phyloP scores from a whole-genome alignment of 1,140 invertebrate species.

The Lucilia cuprina region DNA sequence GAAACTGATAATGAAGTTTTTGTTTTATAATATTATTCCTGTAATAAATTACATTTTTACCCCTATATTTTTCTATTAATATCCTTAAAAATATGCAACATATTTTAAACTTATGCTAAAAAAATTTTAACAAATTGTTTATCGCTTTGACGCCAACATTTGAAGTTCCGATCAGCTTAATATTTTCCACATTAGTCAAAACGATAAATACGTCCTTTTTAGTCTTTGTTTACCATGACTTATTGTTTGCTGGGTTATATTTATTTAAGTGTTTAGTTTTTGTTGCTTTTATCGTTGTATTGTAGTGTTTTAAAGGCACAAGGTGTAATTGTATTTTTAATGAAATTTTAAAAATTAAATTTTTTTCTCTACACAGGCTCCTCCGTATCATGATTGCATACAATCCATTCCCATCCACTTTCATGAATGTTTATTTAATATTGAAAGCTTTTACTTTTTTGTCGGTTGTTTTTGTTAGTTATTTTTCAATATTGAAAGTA shows the following conservation, averaged over 20 bases:
- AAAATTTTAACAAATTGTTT: too few species aligned
- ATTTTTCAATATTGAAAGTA: neutral
- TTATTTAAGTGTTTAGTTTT: neutral
- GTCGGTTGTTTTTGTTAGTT: neutral
- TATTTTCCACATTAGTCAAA: too few species aligned
- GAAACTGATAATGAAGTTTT: too few species aligned
- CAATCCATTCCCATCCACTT: neutral
- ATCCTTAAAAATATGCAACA: too few species aligned
- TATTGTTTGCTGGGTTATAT: neutral
- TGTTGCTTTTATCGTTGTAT: neutral
- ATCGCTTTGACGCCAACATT: too few species aligned
- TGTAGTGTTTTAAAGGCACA: conserved; percentile 2
- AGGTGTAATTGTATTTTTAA: conserved; percentile 31
- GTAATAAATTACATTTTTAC: too few species aligned
- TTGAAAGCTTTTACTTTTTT: neutral
- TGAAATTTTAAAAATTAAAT: conserved; percentile 30
- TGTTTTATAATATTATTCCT: too few species aligned
- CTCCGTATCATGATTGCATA: conserved; percentile 9
- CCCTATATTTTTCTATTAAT: too few species aligned
- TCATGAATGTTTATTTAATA: neutral
- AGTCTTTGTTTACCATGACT: too few species aligned
- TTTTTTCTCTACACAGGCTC: neutral
- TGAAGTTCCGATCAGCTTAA: too few species aligned
- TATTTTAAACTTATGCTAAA: too few species aligned
- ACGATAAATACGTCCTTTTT: too few species aligned